A percentile compares a stretch with the other conserved stretches of the same genome.
Evolutionary conservation across 2,888 invertebrate species (phyloP).

Genomic region (Euspilapteryx auroguttella): DNA sequence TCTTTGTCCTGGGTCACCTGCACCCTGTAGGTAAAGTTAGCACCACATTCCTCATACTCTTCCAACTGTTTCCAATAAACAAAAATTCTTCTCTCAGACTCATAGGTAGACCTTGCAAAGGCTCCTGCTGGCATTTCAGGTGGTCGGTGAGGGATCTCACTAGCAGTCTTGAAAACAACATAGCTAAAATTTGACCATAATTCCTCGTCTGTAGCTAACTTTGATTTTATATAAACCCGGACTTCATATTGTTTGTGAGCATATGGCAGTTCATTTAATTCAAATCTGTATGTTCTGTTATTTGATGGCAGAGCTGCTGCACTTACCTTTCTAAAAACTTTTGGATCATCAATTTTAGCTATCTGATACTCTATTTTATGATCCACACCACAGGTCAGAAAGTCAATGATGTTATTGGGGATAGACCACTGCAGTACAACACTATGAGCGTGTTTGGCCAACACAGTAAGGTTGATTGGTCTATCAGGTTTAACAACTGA

Average conservation of each 20-base stretch:
- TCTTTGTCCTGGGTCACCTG: slow-evolving; percentile 27
- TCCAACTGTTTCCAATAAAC: slow-evolving; percentile 81
- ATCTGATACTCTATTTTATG: slow-evolving; percentile 50
- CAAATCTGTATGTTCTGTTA: slow-evolving; percentile 31
- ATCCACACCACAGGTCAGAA: slow-evolving; percentile 28
- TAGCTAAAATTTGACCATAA: slow-evolving; percentile 75
- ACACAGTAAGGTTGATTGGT: slow-evolving; percentile 22
- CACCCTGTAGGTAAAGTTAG: slow-evolving; percentile 72
- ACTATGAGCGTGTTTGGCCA: slow-evolving; percentile 28
- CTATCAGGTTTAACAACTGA: slow-evolving; percentile 37
- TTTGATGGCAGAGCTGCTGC: slow-evolving; percentile 11
- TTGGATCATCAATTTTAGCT: slow-evolving; percentile 40
- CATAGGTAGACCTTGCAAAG: slow-evolving; percentile 65
- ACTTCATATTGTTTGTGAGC: slow-evolving; percentile 73
- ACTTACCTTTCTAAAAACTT: slow-evolving; percentile 13
- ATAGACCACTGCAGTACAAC: slow-evolving; percentile 34
- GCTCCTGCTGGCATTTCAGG: slow-evolving; percentile 74
- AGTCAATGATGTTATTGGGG: slow-evolving; percentile 29
- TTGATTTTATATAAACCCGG: slow-evolving; percentile 67
- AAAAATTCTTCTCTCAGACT: slow-evolving; percentile 62
- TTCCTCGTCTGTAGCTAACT: slow-evolving; percentile 50
- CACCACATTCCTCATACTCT: slow-evolving; percentile 70
- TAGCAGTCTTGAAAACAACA: slow-evolving; percentile 62
- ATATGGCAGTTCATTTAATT: slow-evolving; percentile 62
- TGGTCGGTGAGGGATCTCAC: slow-evolving; percentile 64